These are phyloP conservation scores for Aspidiotus destructor DNA, from an alignment of 2,888 invertebrate species.

Conservation along the genomic window DNA sequence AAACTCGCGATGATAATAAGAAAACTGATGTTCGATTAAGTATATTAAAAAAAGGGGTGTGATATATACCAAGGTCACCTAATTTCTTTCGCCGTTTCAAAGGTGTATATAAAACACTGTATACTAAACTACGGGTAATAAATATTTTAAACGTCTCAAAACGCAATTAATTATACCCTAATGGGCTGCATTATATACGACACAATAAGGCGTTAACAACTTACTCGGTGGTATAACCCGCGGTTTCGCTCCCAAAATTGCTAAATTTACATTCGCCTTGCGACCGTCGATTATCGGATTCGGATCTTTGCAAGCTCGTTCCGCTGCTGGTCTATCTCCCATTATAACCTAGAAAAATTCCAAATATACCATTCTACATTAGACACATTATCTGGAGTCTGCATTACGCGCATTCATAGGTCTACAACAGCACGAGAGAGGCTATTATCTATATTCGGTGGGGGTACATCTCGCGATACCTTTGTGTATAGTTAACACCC, in stretches of 20 bases:
- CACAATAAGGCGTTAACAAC: slow-evolving; percentile 39
- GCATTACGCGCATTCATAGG: too few relatives aligned
- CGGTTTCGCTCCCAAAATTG: slow-evolving; percentile 94
- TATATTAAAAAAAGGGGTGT: background rate
- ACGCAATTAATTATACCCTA: slow-evolving; percentile 28
- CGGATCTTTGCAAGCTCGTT: slow-evolving; percentile 92
- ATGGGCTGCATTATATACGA: slow-evolving; percentile 5
- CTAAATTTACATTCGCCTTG: slow-evolving; percentile 96
- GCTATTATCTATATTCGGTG: too few relatives aligned
- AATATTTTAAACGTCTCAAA: slow-evolving; percentile 26
- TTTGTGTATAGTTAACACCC: too few relatives aligned
- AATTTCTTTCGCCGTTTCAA: background rate
- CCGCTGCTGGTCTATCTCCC: slow-evolving; percentile 89
- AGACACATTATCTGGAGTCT: too few relatives aligned
- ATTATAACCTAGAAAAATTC: slow-evolving; percentile 76
- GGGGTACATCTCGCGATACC: too few relatives aligned
- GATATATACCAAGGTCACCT: background rate
- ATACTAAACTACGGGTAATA: background rate
- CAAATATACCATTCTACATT: background rate
- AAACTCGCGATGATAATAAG: background rate
- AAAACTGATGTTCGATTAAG: background rate
- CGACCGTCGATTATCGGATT: slow-evolving; percentile 97
- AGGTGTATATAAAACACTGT: background rate
- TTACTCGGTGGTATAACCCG: slow-evolving; percentile 73
- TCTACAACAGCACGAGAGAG: too few relatives aligned